phyloP scores from a whole-genome alignment of 2,113 vertebrate species.

The Baryphthengus martii region DNA sequence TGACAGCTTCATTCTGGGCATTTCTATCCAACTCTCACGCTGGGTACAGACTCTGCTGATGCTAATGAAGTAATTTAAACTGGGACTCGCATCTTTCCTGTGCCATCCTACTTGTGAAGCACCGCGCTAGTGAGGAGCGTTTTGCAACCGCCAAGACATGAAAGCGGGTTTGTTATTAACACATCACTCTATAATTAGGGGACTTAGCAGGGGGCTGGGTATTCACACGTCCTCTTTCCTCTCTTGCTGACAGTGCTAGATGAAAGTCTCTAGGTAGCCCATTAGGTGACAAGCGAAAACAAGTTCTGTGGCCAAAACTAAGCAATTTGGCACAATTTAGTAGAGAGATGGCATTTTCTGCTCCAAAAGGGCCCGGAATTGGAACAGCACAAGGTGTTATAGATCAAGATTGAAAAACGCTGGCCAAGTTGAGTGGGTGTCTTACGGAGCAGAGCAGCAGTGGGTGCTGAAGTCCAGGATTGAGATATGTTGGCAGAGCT shows the following conservation, averaged over 20 bases:
- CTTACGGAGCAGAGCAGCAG: not conserved
- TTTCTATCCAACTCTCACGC: not conserved
- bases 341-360: conserved; percentile 3
- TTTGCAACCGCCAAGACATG: conserved; percentile 47
- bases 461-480: not conserved
- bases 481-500: conserved; percentile 30
- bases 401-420: not conserved
- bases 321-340: conserved; percentile 49
- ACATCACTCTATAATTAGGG: conserved; percentile 44
- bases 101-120: not conserved
- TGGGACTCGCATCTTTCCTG: not conserved
- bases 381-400: conserved; percentile 4
- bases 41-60: not conserved
- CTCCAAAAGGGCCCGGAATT: not conserved
- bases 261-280: conserved; percentile 35
- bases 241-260: conserved; percentile 19
- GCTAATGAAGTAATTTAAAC: conserved; percentile 25
- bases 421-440: conserved; percentile 11
- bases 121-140: not conserved
- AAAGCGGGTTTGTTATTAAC: conserved; percentile 61
- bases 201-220: conserved; percentile 19
- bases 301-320: conserved; percentile 19
- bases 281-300: conserved; percentile 65
- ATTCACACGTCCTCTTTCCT: not conserved
- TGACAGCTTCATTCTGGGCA: not conserved